phyloP scores from a whole-genome alignment of 2,113 vertebrate genomes.

The Hirundichthys speculiger region DNA sequence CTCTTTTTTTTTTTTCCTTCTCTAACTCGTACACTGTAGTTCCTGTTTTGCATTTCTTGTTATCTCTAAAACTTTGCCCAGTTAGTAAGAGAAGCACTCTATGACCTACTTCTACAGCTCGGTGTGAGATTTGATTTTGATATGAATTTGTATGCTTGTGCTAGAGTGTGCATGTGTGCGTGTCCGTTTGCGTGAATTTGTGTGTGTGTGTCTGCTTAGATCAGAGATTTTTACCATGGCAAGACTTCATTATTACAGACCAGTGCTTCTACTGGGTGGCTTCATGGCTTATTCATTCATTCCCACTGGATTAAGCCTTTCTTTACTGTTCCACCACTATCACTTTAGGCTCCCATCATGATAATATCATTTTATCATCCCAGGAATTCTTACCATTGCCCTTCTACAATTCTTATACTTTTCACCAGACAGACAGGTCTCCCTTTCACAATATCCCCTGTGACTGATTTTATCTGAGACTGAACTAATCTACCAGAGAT shows the following conservation, averaged over 20 bases:
- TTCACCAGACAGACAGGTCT: constrained; percentile 32
- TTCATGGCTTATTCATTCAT: constrained; percentile 61
- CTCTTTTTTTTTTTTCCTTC: constrained; percentile 27
- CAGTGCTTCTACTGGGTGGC: constrained; percentile 46
- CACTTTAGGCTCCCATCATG: constrained; percentile 52
- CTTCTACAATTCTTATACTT: constrained; percentile 42
- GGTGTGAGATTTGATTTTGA: constrained; percentile 71
- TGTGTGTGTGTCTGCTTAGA: background rate
- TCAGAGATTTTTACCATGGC: constrained; percentile 50
- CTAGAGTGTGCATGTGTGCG: constrained; percentile 12
- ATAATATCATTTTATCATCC: constrained; percentile 47
- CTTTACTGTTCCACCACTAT: constrained; percentile 50
- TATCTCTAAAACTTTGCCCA: constrained; percentile 60
- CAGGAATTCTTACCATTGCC: constrained; percentile 34
- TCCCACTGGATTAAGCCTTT: constrained; percentile 44
- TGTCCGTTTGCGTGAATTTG: constrained; percentile 44
- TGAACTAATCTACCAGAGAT: constrained; percentile 58
- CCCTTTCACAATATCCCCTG: constrained; percentile 34
- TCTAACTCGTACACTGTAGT: constrained; percentile 28
- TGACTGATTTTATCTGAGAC: constrained; percentile 46
- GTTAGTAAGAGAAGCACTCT: constrained; percentile 55
- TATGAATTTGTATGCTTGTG: constrained; percentile 56
- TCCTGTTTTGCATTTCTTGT: constrained; percentile 46
- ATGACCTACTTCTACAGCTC: constrained; percentile 67
- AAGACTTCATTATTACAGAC: constrained; percentile 61